Evolutionary conservation across 2,797 vertebrate species (phyloP).

Genomic region (Sebastes paucispinis): DNA sequence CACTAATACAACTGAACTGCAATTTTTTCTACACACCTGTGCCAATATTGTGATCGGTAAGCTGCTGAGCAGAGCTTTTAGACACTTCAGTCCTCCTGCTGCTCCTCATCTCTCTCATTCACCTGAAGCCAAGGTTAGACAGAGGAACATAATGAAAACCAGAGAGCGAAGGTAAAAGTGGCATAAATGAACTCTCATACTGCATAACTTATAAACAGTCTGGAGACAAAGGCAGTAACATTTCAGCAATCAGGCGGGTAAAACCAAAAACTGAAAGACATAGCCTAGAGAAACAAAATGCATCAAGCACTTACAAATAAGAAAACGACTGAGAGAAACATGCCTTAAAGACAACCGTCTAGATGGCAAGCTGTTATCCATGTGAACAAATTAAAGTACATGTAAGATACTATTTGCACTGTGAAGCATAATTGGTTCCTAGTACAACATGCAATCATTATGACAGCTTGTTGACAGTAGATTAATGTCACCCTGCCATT

Average conservation of each 20-base stretch:
- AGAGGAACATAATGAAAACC: not conserved
- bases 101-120: slow-evolving; percentile 87
- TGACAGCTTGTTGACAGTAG: slow-evolving; percentile 16
- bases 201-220: not conserved
- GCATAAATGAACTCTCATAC: not conserved
- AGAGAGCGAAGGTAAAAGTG: not conserved
- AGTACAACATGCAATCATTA: not conserved
- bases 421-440: not conserved
- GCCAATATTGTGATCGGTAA: slow-evolving; percentile 76
- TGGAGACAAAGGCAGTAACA: not conserved
- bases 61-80: slow-evolving; percentile 78
- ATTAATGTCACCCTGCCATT: slow-evolving; percentile 21
- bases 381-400: not conserved
- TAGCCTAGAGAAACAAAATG: not conserved
- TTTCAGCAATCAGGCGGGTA: not conserved
- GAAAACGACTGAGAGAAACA: not conserved
- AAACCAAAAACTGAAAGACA: not conserved
- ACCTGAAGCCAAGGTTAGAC: slow-evolving; percentile 74
- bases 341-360: not conserved
- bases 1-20: not conserved
- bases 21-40: slow-evolving; percentile 79
- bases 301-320: not conserved
- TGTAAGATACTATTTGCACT: not conserved
- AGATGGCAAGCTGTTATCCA: not conserved
- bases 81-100: slow-evolving; percentile 82